Evolutionary conservation across 1,140 invertebrate genomes (phyloP), one percentile per base, ranked within the genome.

Genomic region (Heliconius himera): DNA sequence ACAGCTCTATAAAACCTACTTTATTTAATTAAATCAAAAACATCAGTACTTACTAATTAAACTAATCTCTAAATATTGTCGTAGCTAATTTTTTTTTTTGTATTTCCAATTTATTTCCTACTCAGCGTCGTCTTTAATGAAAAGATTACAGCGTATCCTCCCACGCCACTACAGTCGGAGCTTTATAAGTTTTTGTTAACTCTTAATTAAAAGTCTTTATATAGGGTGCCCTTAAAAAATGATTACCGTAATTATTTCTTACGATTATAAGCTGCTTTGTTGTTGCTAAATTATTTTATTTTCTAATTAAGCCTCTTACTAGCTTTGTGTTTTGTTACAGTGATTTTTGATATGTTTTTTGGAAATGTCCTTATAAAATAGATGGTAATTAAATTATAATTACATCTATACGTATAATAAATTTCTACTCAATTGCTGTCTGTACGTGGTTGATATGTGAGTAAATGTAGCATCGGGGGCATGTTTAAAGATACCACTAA

Each of bases 131-230:
- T 16, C 60, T 49, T 26, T 71, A 70, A 66, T 74, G 66, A 49
- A 74, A 73, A 79, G 56, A 78, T 56, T 66, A 79, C 8, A 70
- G 56, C 60, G 29, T 70, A 26, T n/a, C 72, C 73, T 38, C 73
- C 46, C 73, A 79, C 78, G 72, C 16, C 49, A 51, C 73, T n/a
- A 76, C 41, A n/a, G 60, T 36, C n/a, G 56, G 29, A 18, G 56
- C 36, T 18, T 29, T 70, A 16, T 29, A 66, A 66, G 60, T 66
- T 66, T 66, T 29, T 66, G 22, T 66, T 66, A 29, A 66, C 60
- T 66, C 60, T 66, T 66, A 66, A 66, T 29, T 66, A 66, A n/a
- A n/a, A 66, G 26, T 66, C 60, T 56, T 22, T 22, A 56, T 22
- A 56, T 11, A 56, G 54, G 9, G 0, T 56, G n/a, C 54, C 54